Conservation (phyloP, 2,888 invertebrate genomes). For the Hermaeophaga mercurialis region DNA sequence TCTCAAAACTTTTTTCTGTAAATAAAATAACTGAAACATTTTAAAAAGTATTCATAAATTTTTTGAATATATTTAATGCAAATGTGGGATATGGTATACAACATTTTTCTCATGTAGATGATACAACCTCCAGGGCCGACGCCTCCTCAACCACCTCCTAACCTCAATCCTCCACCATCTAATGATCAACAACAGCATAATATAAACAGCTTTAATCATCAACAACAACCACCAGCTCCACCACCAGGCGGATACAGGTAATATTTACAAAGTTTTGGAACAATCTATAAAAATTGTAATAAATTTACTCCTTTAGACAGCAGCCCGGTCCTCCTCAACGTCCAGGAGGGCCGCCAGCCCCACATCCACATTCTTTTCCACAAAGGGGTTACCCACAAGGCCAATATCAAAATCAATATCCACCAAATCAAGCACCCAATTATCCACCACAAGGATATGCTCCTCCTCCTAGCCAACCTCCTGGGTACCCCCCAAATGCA, state of each 20-base stretch:
- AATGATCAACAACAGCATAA: constrained; percentile 53
- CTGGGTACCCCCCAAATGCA: constrained; percentile 72
- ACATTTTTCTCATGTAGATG: constrained; percentile 56
- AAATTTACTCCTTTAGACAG: constrained; percentile 30
- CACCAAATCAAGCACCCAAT: constrained; percentile 66
- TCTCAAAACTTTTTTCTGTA: no score
- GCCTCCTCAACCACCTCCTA: constrained; percentile 54
- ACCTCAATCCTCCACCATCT: constrained; percentile 48
- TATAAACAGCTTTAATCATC: constrained; percentile 57
- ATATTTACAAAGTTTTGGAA: background rate
- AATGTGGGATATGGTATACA: no score
- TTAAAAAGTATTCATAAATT: no score
- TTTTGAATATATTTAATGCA: no score
- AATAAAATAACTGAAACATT: no score
- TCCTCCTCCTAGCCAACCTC: constrained; percentile 71
- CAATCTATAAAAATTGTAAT: background rate
- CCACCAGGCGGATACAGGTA: constrained; percentile 38
- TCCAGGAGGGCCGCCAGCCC: constrained; percentile 32
- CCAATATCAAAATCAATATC: constrained; percentile 68
- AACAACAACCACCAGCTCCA: constrained; percentile 56
- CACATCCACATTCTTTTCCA: constrained; percentile 65
- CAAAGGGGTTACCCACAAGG: constrained; percentile 72
- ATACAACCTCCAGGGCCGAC: constrained; percentile 59
- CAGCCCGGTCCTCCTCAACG: constrained; percentile 52
- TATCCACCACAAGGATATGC: constrained; percentile 70